Evolutionary conservation across 1,140 invertebrate species (phyloP), one percentile per base, ranked within the genome.

Genomic region (Pseudomyrmex concolor): DNA sequence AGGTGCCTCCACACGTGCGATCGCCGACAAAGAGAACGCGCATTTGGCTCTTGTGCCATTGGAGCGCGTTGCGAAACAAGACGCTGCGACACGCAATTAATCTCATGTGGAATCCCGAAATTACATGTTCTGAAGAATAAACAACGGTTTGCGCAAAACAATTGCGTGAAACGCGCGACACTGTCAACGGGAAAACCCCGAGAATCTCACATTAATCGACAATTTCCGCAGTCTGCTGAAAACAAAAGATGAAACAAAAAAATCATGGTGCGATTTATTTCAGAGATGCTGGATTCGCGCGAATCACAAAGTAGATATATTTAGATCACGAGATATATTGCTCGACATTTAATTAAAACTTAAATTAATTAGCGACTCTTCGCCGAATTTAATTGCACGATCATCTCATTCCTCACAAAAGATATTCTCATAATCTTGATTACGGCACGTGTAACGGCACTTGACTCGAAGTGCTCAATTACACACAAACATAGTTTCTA

Each of bases 11-110:
- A n/a, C 17, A 43, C 34, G 19, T 48, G 25, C 25, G 25, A 25
- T 73, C 80, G 67, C 67, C 84, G 57, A 83, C 86, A 68, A 84
- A 73, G 80, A 87, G 25, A 25, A 3, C 25, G 25, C 25, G 71
- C 86, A 66, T 68, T 86, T 48, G 83, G 72, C 25, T 63, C 51
- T 81, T 50, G 8, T 64, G 63, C 57, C 17, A 25, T 76, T n/a
- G 63, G 34, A 57, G 15, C 51, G 15, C 51, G 12, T 25, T 48
- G 51, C 54, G 64, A 78, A 70, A 78, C 54, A 15, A 67, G 63
- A 67, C 45, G 51, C 64, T 51, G 15, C 67, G 85, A 82, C 71
- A 68, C 57, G 73, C 45, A 74, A 84, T 87, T 87, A 80, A 87
- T 87, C 80, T 84, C 25, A 70, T 10, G 51, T 2, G 54, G 22